Evolutionary conservation across 2,888 invertebrate genomes (phyloP).

Genomic region (Crossocerus cetratus): DNA sequence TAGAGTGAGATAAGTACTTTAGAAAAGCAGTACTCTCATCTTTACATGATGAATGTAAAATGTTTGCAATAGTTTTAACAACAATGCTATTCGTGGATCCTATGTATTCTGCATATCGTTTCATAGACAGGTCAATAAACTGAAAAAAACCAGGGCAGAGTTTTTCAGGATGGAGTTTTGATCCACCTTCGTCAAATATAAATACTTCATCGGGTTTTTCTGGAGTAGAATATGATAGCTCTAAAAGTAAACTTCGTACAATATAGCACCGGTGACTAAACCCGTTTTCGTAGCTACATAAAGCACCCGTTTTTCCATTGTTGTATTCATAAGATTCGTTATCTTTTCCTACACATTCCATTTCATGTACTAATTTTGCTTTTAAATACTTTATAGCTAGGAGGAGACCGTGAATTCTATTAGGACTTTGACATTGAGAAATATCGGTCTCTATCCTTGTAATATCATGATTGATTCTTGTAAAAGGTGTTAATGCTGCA

Average conservation of each 20-base stretch:
- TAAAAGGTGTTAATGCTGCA: slow-evolving; percentile 62
- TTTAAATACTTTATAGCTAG: slow-evolving; percentile 61
- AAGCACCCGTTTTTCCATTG: slow-evolving; percentile 10
- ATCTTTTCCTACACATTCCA: not conserved
- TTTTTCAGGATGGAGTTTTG: slow-evolving; percentile 28
- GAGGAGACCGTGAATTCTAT: slow-evolving; percentile 68
- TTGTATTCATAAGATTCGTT: not conserved
- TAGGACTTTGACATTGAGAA: slow-evolving; percentile 37
- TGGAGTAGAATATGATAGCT: slow-evolving; percentile 41
- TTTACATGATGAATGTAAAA: slow-evolving; percentile 38
- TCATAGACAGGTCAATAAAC: slow-evolving; percentile 56
- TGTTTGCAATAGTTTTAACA: slow-evolving; percentile 20
- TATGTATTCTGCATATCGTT: slow-evolving; percentile 42
- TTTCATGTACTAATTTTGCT: slow-evolving; percentile 50
- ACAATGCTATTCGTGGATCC: slow-evolving; percentile 29
- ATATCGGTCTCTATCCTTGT: slow-evolving; percentile 40
- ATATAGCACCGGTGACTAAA: slow-evolving; percentile 44
- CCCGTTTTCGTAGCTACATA: not conserved
- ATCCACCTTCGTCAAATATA: slow-evolving; percentile 14
- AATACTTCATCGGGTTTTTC: slow-evolving; percentile 16
- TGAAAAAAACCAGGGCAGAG: slow-evolving; percentile 64
- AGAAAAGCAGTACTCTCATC: slow-evolving; percentile 47
- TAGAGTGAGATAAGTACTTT: slow-evolving; percentile 31
- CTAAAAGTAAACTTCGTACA: slow-evolving; percentile 45
- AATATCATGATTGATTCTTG: slow-evolving; percentile 52